Base-by-base conservation (phyloP, 1,140 invertebrate species). In the Cherax quadricarinatus region DNA sequence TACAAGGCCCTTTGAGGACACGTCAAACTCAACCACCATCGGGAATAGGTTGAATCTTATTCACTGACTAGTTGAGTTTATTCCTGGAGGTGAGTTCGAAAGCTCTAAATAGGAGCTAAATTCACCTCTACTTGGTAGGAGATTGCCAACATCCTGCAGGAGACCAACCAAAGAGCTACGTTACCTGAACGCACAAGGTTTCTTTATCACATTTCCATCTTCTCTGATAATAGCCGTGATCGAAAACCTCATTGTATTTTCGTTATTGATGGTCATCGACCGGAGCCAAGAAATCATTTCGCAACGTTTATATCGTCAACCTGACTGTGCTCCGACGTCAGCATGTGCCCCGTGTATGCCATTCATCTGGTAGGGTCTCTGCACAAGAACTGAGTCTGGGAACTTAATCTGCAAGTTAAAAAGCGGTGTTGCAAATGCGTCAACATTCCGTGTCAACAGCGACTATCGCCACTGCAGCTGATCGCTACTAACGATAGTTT, bases 281-380 rank as follows among this genome's bases (percentile, higher is more conserved):
- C 94, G 1, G 94, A 94, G 82, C 84, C 96, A 95, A 94, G 96
- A 30, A 96, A n/a, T n/a, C 96, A 2, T 95, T 96, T 4, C 94
- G 96, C 14, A 97, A 97, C 94, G 95, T 96, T 21, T 96, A 96
- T 94, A 96, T 97, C 88, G 94, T 96, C 57, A 96, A 96, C 94
- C 94, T 96, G 73, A 96, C 96, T 57, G 95, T 96, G 21, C n/a
- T 96, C 96, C 0, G 96, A 96, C 94, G 95, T 96, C 14, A 95
- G 95, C 0, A 94, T 96, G 48, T 96, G 96, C 93, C 82, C 96
- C 60, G 89, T 96, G 96, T n/a, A 96, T 96, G 95, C 96, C 96
- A 1, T 96, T 96, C 92, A 96, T 70, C 93, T 96, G 48, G 95
- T 96, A 18, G 93, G 93, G 16, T 93, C 95, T 10, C 93, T 96